Evolutionary conservation across 2,797 vertebrate species (phyloP), one percentile per base, ranked within the genome.

Genomic region (Pelobates cultripes): DNA sequence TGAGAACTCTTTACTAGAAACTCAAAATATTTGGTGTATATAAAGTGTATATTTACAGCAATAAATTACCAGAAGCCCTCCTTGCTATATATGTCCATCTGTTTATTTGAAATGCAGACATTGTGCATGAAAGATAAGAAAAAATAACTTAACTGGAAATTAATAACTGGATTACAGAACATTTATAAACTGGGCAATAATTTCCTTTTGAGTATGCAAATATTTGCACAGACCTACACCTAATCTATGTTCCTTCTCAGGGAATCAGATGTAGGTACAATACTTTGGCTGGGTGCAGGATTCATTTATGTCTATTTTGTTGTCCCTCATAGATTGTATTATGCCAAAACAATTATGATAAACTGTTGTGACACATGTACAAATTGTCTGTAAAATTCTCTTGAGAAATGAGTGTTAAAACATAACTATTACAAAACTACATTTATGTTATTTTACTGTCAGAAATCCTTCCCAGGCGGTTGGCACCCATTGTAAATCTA

Each of bases 361-460:
- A 61, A 61, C 5, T 51, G 47, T 17, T 66, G 44, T 28, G 28
- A 28, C 61, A 64, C 14, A 73, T 73, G 70, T 43, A 67, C 3
- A 42, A 5, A 40, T 44, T 8, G n/a, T 13, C 64, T 66, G 28
- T 73, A 41, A 66, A 66, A 55, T 44, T 66, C 47, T 51, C 15
- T 3, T n/a, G 9, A 13, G n/a, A 13, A 15, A 45, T 64, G 14
- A 10, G 4, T 42, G 41, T 60, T 43, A 6, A 74, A 57, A 57
- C 45, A 64, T 70, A 70, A 3, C 51, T 47, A 73, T 79, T 61
- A 61, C 2, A 15, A 64, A 73, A 43, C 12, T 51, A 28, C 47
- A 17, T 44, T 14, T 67, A 60, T n/a, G 13, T 61, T 51, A 51
- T 61, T n/a, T 61, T 61, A 4, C 14, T 61, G 57, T 5, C 57